Base-by-base conservation (phyloP, 2,888 invertebrate species). In the Ligdia adustata region DNA sequence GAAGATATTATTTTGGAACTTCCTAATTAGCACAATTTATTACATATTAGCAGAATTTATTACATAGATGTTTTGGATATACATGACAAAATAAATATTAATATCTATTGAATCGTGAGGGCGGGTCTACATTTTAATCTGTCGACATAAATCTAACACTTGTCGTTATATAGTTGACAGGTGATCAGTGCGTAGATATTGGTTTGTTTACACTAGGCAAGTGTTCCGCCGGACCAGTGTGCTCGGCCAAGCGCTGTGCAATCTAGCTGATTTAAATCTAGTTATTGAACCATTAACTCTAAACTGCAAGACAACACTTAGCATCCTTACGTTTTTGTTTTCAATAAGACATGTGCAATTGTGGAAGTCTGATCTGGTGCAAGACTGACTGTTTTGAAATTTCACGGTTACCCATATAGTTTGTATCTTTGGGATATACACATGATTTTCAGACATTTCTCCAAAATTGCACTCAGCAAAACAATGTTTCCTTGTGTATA, bases 41-140 rank as follows among this genome's bases (percentile, higher is more conserved):
- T n/a, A n/a, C n/a, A n/a, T n/a, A n/a, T n/a, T n/a, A n/a, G n/a
- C n/a, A n/a, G n/a, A n/a, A n/a, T n/a, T n/a, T n/a, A n/a, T n/a
- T n/a, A n/a, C n/a, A n/a, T n/a, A n/a, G 27, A 9, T 3, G 20
- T 33, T 41, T 31, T 22, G 15, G 35, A 11, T 15, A n/a, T 5
- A 12, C 6, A 18, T 24, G 26, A 20, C 32, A 2, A 33, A 33
- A 46, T 39, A 22, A 39, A 34, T 39, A 39, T 45, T 26, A n/a
- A n/a, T n/a, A n/a, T n/a, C n/a, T 20, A 38, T 38, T n/a, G 9
- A 27, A 34, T 39, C 3, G n/a, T 2, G n/a, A 37, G 55, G 57
- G 55, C 57, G 57, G 48, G 48, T 34, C 50, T 34, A 33, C 27
- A 45, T 52, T 50, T 47, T 42, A 51, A 56, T 52, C 51, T 47